Evolutionary conservation across 2,113 vertebrate genomes (phyloP), one percentile per base, ranked within the genome.

Genomic region (Lucifuga dentata): DNA sequence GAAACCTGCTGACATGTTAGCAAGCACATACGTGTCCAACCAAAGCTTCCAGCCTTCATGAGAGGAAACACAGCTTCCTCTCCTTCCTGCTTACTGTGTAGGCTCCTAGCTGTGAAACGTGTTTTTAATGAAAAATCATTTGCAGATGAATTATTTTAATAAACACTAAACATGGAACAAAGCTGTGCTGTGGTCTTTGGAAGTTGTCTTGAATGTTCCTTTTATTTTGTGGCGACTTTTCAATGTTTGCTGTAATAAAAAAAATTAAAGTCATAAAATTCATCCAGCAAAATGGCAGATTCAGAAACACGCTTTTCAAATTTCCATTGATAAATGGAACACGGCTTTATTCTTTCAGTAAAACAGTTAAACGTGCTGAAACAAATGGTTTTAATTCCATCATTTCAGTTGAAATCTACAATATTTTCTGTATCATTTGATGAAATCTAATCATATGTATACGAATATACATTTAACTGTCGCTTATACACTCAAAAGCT

Each of bases 41-140:
- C 26, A 29, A 7, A 29, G 26, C n/a, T n/a, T n/a, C n/a, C n/a
- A n/a, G n/a, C n/a, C n/a, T n/a, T n/a, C n/a, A n/a, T n/a, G n/a
- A n/a, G 26, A 29, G 7, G 26, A 29, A 7, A 7, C 26, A 7
- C 3, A 29, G 26, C n/a, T n/a, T 15, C 19, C 17, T 11, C 45
- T 78, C 56, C 59, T 86, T 76, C 89, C 93, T 96, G 95, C 95
- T 97, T 97, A 97, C 95, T 95, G 84, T 98, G 95, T 96, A 96
- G 96, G 96, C 95, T 84, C 90, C 93, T 95, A 96, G 95, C 95
- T 97, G 95, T 96, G 94, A 97, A 94, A 89, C 90, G 88, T 89
- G 93, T 95, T 96, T 96, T 95, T 95, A 95, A 90, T 92, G 58
- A 64, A 92, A 92, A 89, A 83, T 73, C 70, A 80, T 91, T 92